phyloP scores from a whole-genome alignment of 1,140 invertebrate species.

The Cydia amplana region DNA sequence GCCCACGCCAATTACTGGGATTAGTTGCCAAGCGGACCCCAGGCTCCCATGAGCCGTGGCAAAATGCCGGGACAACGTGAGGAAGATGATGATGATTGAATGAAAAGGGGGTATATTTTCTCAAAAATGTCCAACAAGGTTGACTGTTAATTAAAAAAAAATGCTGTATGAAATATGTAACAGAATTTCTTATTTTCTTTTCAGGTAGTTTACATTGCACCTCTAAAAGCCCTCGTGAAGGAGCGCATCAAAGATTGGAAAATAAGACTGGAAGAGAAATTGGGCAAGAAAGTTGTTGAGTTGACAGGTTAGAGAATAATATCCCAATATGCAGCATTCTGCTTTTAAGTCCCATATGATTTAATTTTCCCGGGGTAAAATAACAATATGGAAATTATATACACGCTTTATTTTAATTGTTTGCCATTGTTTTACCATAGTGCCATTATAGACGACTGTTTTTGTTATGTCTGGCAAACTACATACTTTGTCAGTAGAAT shows the following conservation, averaged over 20 bases:
- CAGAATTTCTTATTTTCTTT: slow-evolving; percentile 34
- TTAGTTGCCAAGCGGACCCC: too few relatives aligned
- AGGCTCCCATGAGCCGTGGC: too few relatives aligned
- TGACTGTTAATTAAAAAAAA: too few relatives aligned
- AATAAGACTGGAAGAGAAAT: slow-evolving; percentile 87
- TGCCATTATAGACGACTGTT: neutral
- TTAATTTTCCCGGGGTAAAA: neutral
- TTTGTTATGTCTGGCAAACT: neutral
- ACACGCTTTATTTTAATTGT: too few relatives aligned
- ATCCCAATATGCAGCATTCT: neutral
- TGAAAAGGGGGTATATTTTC: too few relatives aligned
- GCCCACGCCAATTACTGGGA: too few relatives aligned
- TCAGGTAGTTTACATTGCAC: slow-evolving; percentile 98
- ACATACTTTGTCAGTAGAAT: too few relatives aligned
- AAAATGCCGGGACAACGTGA: too few relatives aligned
- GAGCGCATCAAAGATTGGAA: slow-evolving; percentile 99
- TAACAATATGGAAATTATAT: neutral
- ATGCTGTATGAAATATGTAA: too few relatives aligned
- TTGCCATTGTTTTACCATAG: neutral
- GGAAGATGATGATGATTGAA: too few relatives aligned
- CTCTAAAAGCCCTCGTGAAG: slow-evolving; percentile 97
- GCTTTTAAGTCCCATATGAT: too few relatives aligned
- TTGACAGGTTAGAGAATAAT: slow-evolving; percentile 86
- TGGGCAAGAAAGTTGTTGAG: slow-evolving; percentile 95
- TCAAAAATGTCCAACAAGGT: too few relatives aligned